Conservation (phyloP, 2,797 vertebrate genomes). For the Chromis chromis region DNA sequence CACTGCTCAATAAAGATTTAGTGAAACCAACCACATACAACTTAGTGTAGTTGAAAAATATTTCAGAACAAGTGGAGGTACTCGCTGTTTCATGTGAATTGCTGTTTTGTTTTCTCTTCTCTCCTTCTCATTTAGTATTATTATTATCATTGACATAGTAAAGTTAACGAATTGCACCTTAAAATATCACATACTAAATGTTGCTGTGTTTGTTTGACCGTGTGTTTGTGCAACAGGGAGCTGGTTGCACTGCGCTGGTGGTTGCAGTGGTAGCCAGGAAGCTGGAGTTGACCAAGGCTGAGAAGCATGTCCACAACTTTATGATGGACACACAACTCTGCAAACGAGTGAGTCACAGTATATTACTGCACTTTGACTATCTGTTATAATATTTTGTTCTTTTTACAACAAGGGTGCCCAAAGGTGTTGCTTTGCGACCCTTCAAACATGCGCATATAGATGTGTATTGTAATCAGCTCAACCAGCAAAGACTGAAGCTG, state of each 20-base stretch:
- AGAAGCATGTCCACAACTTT: conserved; percentile 94
- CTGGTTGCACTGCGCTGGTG: conserved; percentile 89
- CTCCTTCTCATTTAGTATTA: neutral
- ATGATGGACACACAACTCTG: conserved; percentile 96
- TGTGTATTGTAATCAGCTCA: too few relatives aligned
- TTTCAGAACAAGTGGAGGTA: neutral
- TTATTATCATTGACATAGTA: neutral
- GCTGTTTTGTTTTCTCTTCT: neutral
- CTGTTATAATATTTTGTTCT: too few relatives aligned
- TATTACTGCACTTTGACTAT: neutral
- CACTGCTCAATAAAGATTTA: neutral
- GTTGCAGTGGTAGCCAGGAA: conserved; percentile 93
- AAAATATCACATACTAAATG: neutral
- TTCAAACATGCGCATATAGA: too few relatives aligned
- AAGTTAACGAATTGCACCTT: neutral
- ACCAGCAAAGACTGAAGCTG: neutral
- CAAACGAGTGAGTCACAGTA: conserved; percentile 87
- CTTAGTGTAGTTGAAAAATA: neutral
- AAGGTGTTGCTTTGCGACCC: neutral
- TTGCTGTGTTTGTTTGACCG: conserved; percentile 10
- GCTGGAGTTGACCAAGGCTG: conserved; percentile 93
- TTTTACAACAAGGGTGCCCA: neutral
- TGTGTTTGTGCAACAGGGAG: conserved; percentile 80
- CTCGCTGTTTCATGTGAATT: neutral
- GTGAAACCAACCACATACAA: neutral